A percentile compares a stretch with the other conserved stretches of the same genome.
Conservation (phyloP, 2,113 vertebrate genomes). For the Crotalus horridus region DNA sequence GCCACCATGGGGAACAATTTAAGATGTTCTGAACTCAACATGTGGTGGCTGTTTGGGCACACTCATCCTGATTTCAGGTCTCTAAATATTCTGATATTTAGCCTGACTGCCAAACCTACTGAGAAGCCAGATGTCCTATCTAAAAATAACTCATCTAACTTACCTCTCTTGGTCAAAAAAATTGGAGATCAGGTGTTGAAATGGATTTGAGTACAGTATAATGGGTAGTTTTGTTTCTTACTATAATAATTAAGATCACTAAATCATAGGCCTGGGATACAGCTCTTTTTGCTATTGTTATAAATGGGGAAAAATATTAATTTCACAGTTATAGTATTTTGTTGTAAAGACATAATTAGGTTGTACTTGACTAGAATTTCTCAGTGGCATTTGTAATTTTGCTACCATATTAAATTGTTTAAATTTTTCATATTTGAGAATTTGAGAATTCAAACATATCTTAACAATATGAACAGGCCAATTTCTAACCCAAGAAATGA, state of each 20-base stretch:
- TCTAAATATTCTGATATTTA: conserved; percentile 10
- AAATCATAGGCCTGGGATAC: neutral
- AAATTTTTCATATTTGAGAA: neutral
- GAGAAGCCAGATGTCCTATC: conserved; percentile 11
- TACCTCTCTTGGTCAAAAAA: neutral
- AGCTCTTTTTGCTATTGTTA: neutral
- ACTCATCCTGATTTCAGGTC: neutral
- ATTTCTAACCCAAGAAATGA: neutral
- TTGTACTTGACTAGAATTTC: neutral
- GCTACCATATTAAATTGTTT: neutral
- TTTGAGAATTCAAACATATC: neutral
- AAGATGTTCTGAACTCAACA: neutral
- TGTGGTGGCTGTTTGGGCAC: neutral
- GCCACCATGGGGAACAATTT: neutral
- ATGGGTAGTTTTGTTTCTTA: neutral
- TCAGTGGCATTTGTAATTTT: neutral
- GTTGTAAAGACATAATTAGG: neutral
- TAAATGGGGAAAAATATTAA: neutral
- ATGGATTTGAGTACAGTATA: neutral
- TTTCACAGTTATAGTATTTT: neutral
- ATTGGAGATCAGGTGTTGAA: conserved; percentile 11
- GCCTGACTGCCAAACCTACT: neutral
- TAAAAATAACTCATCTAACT: neutral
- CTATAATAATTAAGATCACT: neutral
- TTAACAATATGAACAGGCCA: neutral